A percentile compares a stretch with the other conserved stretches of the same genome.
These are phyloP conservation scores for Hypothenemus hampei DNA, from an alignment of 1,140 invertebrate genomes.

Conservation along the genomic window DNA sequence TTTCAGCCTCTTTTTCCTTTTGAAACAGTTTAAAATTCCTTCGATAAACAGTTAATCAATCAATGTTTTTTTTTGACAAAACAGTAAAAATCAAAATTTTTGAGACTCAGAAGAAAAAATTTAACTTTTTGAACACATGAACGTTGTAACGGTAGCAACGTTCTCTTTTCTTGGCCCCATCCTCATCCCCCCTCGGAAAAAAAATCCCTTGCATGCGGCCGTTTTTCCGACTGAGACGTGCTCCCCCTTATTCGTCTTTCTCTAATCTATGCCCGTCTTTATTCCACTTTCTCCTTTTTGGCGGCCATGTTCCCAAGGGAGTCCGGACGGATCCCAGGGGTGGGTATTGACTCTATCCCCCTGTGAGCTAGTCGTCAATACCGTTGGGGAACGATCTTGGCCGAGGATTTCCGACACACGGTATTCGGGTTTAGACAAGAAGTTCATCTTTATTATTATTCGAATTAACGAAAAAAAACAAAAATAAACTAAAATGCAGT, in stretches of 20 bases:
- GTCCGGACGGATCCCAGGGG: conserved; percentile 39
- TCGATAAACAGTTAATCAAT: conserved; percentile 9
- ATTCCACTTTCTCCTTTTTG: conserved; percentile 20
- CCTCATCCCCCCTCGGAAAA: neutral
- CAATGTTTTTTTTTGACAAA: conserved; percentile 4
- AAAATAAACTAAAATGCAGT: neutral
- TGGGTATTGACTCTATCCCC: conserved; percentile 45
- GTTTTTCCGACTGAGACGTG: conserved; percentile 20
- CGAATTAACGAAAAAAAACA: neutral
- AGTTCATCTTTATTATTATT: no score
- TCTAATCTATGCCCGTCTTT: conserved; percentile 10
- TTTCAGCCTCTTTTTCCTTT: conserved; percentile 5
- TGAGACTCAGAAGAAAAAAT: neutral
- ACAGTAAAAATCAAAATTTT: neutral
- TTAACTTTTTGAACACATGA: neutral
- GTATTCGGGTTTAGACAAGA: no score
- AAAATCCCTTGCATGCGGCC: conserved; percentile 13
- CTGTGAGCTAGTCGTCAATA: conserved; percentile 44
- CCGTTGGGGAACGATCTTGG: conserved; percentile 39
- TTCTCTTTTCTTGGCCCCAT: neutral
- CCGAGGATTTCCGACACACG: conserved; percentile 20
- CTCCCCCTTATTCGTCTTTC: conserved; percentile 7
- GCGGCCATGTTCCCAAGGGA: conserved; percentile 36
- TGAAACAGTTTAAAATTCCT: conserved; percentile 8
- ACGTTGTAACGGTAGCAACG: neutral